Evolutionary conservation across 2,113 vertebrate genomes (phyloP).

Genomic region (Laticauda colubrina): DNA sequence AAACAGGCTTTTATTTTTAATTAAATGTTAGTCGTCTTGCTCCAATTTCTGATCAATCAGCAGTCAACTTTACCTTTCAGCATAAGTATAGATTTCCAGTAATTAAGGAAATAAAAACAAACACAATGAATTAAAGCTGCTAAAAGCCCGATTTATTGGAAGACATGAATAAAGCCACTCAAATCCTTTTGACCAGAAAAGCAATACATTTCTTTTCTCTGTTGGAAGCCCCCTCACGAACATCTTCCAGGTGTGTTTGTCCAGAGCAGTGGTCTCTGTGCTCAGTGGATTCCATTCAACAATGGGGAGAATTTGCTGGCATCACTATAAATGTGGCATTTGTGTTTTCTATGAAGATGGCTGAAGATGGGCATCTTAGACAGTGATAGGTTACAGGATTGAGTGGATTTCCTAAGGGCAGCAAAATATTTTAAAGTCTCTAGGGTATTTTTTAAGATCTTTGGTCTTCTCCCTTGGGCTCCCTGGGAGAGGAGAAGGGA

Average conservation of each 20-base stretch:
- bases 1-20: neutral
- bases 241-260: neutral
- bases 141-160: constrained; percentile 8
- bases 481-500: neutral
- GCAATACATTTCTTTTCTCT: neutral
- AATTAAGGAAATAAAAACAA: neutral
- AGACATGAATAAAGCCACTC: neutral
- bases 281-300: neutral
- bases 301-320: neutral
- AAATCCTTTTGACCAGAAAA: neutral
- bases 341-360: neutral
- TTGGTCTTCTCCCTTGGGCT: neutral
- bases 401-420: neutral
- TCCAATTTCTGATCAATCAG: neutral
- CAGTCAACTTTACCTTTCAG: neutral
- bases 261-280: neutral
- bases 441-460: neutral
- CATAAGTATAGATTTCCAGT: neutral
- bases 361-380: neutral
- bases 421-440: constrained; percentile 11
- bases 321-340: neutral
- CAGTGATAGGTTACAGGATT: neutral
- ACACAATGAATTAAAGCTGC: neutral
- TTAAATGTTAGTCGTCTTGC: neutral
- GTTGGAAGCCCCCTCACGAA: neutral